phyloP scores from a whole-genome alignment of 1,140 invertebrate genomes.

The Hydropsyche tenuis region DNA sequence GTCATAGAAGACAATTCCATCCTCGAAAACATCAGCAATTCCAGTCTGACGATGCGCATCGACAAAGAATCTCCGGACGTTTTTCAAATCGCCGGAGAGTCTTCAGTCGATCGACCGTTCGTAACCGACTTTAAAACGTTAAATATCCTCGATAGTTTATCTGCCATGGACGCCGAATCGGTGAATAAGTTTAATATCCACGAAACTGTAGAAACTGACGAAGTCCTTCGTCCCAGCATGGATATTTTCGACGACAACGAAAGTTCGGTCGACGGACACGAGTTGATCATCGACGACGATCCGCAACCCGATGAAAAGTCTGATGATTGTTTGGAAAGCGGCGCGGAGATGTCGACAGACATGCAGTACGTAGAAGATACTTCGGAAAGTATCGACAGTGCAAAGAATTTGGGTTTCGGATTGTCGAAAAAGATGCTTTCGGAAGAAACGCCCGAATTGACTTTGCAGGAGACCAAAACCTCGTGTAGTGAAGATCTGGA shows the following conservation, averaged over 20 bases:
- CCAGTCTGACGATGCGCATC: conserved; percentile 44
- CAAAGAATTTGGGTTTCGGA: conserved; percentile 16
- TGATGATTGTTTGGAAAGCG: conserved; percentile 40
- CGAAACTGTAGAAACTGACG: conserved; percentile 56
- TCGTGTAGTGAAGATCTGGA: not conserved
- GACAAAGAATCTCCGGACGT: conserved; percentile 3
- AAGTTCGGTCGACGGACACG: conserved; percentile 61
- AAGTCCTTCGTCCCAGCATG: conserved; percentile 60
- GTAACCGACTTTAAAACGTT: conserved; percentile 54
- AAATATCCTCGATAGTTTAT: conserved; percentile 54
- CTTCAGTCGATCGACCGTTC: conserved; percentile 22
- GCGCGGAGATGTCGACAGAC: conserved; percentile 33
- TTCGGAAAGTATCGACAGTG: not conserved
- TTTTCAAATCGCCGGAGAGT: not conserved
- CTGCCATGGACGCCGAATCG: conserved; percentile 56
- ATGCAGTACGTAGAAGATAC: conserved; percentile 30
- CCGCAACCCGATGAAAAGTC: conserved; percentile 42
- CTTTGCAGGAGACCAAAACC: not conserved
- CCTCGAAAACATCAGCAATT: conserved; percentile 47
- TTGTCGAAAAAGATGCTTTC: conserved; percentile 21
- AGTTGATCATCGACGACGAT: conserved; percentile 60
- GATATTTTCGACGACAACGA: conserved; percentile 63
- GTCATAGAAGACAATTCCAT: conserved; percentile 58
- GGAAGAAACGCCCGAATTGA: not conserved
- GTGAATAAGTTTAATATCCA: conserved; percentile 41